phyloP scores from a whole-genome alignment of 2,797 vertebrate genomes.

The Rhinoraja longicauda region DNA sequence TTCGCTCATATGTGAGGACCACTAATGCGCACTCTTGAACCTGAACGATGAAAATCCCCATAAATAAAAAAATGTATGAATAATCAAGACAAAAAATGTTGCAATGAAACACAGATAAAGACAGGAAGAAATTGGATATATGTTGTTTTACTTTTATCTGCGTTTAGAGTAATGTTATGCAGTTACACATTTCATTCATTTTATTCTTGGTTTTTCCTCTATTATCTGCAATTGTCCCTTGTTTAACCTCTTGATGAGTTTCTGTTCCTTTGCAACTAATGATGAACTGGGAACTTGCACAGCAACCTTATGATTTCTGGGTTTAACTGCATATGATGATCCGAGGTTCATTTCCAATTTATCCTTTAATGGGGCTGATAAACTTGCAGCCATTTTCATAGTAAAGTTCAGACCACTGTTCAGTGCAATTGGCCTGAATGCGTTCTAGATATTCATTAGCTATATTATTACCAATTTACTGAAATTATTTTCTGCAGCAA shows the following conservation, averaged over 20 bases:
- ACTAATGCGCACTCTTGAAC: not conserved
- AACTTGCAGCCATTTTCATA: not conserved
- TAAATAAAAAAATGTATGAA: no score
- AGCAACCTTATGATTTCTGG: not conserved
- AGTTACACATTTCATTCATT: no score
- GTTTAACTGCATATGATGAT: not conserved
- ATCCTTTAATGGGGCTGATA: not conserved
- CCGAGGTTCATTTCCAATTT: not conserved
- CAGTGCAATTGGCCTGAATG: not conserved
- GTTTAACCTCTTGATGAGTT: no score
- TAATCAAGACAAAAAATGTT: no score
- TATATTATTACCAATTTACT: not conserved
- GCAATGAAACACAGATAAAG: no score
- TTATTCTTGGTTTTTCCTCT: no score
- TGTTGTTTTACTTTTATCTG: no score
- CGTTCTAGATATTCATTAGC: not conserved
- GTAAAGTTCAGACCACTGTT: not conserved
- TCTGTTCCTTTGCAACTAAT: no score
- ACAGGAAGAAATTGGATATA: no score
- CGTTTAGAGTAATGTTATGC: no score
- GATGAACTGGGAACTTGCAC: not conserved
- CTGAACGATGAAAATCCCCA: not conserved
- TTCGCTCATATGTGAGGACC: not conserved
- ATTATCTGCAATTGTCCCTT: no score
- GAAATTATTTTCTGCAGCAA: not conserved